Evolutionary conservation across 2,888 invertebrate species (phyloP), one percentile per base, ranked within the genome.

Genomic region (Trissoscelio sp.): DNA sequence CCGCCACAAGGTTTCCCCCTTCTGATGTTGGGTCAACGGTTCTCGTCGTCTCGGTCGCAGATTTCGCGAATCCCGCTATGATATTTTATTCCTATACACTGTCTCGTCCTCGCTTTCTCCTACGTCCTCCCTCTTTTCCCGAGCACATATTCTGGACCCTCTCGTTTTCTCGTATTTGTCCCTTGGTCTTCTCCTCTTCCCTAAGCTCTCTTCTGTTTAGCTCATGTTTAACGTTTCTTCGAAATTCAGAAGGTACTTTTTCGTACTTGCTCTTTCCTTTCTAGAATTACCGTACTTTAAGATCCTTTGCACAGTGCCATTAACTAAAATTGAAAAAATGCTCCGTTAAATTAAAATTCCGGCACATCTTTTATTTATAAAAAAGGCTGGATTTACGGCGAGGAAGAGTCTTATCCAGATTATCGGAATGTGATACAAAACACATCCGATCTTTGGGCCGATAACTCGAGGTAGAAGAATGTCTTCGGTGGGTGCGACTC

Each of bases 61-160:
- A 90, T 91, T 91, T 91, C 91, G 89, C 89, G 88, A 89, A 88
- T 89, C 86, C 84, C 83, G 88, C 88, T 89, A 88, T 91, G 90
- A 90, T 91, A 91, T 89, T 90, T 90, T 89, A 90, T 83, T 83
- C 74, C 67, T 69, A 46, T 75, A 69, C 66, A 37, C 42, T 57
- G 66, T 67, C 67, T 53, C 18, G 37, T 18, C 53, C 39, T 67
- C 16, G 73, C 79, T 72, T 70, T 69, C 66, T 72, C 69, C 60
- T 44, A 60, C 67, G 55, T 53, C 73, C 55, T 75, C 57, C 24
- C 34, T 28, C 64, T 44, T 39, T 24, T 34, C 48, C 22, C 37
- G 74, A 20, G 53, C 70, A 46, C 75, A 51, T 39, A 66, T 57
- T 74, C 51, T 67, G 67, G 79, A 72, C 72, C 51, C 79, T 37